Evolutionary conservation across 2,113 vertebrate species (phyloP).

Genomic region (Aptenodytes forsteri): DNA sequence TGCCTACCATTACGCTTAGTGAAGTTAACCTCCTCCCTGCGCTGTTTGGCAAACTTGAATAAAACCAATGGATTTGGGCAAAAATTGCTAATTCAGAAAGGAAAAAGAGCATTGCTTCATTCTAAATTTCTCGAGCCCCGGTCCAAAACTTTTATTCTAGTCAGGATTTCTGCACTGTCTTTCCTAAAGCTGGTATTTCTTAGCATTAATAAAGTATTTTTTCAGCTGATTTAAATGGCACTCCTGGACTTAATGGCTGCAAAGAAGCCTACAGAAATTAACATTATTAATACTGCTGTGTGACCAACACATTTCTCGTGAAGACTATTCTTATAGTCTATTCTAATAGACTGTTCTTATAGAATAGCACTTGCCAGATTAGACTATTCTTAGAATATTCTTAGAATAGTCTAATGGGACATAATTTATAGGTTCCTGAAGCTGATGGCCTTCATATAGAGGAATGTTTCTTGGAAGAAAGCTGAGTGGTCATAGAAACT

Average conservation of each 20-base stretch:
- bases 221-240: neutral
- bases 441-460: neutral
- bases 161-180: neutral
- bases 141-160: neutral
- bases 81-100: neutral
- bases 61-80: neutral
- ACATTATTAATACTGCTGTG: neutral
- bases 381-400: neutral
- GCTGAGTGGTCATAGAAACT: neutral
- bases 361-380: neutral
- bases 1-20: neutral
- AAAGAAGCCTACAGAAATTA: neutral
- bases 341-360: neutral
- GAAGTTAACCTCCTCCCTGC: neutral
- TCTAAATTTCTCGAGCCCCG: neutral
- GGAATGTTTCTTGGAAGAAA: neutral
- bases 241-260: neutral
- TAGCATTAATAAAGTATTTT: neutral
- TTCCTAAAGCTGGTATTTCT: neutral
- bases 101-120: rapidly evolving
- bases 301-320: neutral
- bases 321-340: neutral
- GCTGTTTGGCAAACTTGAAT: neutral
- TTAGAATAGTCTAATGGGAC: neutral
- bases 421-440: neutral